Evolutionary conservation across 1,140 invertebrate species (phyloP).

Genomic region (Trichoplusia ni): DNA sequence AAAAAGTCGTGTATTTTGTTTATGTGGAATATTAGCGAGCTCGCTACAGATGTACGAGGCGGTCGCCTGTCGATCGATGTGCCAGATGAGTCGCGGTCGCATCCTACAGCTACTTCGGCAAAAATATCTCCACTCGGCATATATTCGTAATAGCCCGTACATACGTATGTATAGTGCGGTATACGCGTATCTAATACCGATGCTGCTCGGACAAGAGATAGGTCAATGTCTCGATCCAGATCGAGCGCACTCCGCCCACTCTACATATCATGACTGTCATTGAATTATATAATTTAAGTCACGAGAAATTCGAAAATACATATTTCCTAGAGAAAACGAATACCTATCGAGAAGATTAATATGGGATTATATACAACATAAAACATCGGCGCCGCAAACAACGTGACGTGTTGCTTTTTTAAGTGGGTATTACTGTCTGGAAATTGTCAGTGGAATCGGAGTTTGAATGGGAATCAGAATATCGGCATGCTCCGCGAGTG

Average conservation of each 20-base stretch:
- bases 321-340: not conserved
- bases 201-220: slow-evolving; percentile 57
- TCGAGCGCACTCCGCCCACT: slow-evolving; percentile 1
- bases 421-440: slow-evolving; percentile 21
- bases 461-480: slow-evolving; percentile 26
- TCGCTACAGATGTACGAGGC: slow-evolving; percentile 22
- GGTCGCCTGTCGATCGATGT: slow-evolving; percentile 36
- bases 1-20: slow-evolving; percentile 14
- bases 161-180: slow-evolving; percentile 38
- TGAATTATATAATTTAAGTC: slow-evolving; percentile 3
- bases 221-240: slow-evolving; percentile 71
- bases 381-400: not conserved
- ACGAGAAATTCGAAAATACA: not conserved
- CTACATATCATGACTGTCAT: not conserved
- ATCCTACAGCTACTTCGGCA: slow-evolving; percentile 57
- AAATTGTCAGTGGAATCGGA: slow-evolving; percentile 17
- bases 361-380: slow-evolving; percentile 14
- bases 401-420: slow-evolving; percentile 14
- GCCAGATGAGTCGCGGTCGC: slow-evolving; percentile 56
- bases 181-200: slow-evolving; percentile 49
- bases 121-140: slow-evolving; percentile 67
- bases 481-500: slow-evolving; percentile 43
- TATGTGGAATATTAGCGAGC: slow-evolving; percentile 22
- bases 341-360: slow-evolving; percentile 10
- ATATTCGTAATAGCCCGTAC: slow-evolving; percentile 53